Conservation (phyloP, 1,140 invertebrate species). For the Cataglyphis hispanica region DNA sequence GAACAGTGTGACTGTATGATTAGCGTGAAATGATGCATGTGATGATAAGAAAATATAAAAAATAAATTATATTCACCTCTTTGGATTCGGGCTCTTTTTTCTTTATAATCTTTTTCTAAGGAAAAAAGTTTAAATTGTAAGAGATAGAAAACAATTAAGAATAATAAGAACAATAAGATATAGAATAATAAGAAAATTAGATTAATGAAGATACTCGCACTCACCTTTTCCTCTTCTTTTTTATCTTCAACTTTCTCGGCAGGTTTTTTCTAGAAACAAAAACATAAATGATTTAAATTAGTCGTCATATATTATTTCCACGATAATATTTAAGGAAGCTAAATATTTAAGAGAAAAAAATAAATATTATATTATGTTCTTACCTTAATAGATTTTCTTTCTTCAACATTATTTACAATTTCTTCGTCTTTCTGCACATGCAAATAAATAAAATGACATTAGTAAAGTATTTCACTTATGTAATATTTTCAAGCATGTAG, state of each 20-base stretch:
- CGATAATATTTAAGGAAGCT: neutral
- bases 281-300: constrained; percentile 25
- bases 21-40: neutral
- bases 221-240: constrained; percentile 82
- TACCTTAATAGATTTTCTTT: constrained; percentile 82
- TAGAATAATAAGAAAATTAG: neutral
- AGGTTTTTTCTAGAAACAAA: constrained; percentile 79
- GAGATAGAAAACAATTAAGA: neutral
- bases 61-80: constrained; percentile 67
- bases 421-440: constrained; percentile 85
- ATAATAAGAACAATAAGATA: constrained; percentile 12
- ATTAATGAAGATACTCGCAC: constrained; percentile 1
- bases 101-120: constrained; percentile 68
- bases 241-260: constrained; percentile 80
- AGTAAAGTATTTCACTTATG: constrained; percentile 9
- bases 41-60: neutral
- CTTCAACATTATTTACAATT: constrained; percentile 85
- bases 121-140: neutral
- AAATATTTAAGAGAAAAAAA: constrained; percentile 7
- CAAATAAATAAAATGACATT: constrained; percentile 63
- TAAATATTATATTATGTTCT: constrained; percentile 38
- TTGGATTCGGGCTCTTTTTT: constrained; percentile 80
- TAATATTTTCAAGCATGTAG: neutral
- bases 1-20: neutral
- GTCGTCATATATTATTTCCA: neutral